Percentiles rank a stretch among this genome's conserved stretches.
Conservation (phyloP, 2,113 vertebrate genomes). For the Laticauda laticaudata region DNA sequence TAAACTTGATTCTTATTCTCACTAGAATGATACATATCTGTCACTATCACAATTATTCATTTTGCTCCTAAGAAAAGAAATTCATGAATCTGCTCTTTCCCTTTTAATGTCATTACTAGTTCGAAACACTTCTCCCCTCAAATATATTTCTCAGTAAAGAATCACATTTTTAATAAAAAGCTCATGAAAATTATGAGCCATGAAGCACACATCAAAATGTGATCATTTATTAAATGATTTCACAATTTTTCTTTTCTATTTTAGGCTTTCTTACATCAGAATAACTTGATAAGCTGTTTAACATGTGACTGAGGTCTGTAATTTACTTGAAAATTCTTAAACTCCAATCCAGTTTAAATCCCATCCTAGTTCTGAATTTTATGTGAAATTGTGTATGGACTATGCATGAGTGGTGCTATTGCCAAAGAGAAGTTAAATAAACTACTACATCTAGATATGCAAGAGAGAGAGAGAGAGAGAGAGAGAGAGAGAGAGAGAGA, state of each 20-base stretch:
- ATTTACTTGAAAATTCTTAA: slow-evolving; percentile 13
- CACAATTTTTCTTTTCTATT: background rate
- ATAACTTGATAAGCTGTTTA: slow-evolving; percentile 6
- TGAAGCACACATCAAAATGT: background rate
- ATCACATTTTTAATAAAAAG: background rate
- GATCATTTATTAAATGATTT: background rate
- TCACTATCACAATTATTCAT: background rate
- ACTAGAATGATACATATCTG: background rate
- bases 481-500: too few species aligned
- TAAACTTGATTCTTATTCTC: background rate
- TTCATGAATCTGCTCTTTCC: background rate
- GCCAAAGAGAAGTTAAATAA: background rate
- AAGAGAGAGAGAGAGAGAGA: background rate
- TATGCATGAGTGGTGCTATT: too few species aligned
- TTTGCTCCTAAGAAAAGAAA: background rate
- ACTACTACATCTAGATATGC: background rate
- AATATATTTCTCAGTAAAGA: background rate
- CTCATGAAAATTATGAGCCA: background rate
- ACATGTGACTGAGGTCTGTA: background rate
- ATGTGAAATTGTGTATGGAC: background rate
- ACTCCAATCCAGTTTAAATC: background rate
- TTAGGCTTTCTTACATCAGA: slow-evolving; percentile 1
- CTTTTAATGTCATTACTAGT: background rate
- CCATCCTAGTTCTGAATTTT: background rate
- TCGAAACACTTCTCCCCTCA: background rate